These are phyloP conservation scores for Orbicella faveolata DNA, from an alignment of 64 coral and sea anemone species.

Conservation along the genomic window DNA sequence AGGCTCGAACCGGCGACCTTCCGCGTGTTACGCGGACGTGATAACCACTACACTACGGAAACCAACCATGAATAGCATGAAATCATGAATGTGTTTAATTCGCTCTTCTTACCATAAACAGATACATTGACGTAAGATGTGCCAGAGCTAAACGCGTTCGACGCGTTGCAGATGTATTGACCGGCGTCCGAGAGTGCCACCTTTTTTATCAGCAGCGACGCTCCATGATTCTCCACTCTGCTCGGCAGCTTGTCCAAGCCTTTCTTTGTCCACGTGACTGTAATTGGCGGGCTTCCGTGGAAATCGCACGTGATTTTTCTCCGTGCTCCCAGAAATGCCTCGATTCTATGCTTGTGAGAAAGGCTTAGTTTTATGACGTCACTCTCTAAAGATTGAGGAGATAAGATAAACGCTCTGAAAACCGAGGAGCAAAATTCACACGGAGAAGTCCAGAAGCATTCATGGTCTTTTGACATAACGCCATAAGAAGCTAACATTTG, in stretches of 20 bases:
- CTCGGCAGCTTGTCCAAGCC: neutral
- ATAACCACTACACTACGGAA: neutral
- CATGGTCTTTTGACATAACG: no score
- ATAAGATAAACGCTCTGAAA: neutral
- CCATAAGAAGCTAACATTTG: no score
- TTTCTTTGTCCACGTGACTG: constrained; percentile 21
- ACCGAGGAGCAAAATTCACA: no score
- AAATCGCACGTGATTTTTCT: constrained; percentile 36
- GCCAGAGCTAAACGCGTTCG: neutral
- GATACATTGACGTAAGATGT: constrained; percentile 23
- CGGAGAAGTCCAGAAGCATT: no score
- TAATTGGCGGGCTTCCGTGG: constrained; percentile 22
- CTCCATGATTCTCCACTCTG: neutral
- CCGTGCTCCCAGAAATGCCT: constrained; percentile 11
- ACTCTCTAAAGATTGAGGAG: neutral
- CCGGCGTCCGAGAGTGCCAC: neutral
- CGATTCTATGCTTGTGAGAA: constrained; percentile 6
- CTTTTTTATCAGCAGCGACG: neutral
- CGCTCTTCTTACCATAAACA: constrained; percentile 25
- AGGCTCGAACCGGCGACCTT: no score
- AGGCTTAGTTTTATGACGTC: constrained; percentile 17
- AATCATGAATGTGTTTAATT: no score
- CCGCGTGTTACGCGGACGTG: neutral
- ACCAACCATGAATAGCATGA: neutral
- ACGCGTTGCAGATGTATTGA: constrained; percentile 17